phyloP scores from a whole-genome alignment of 53 echinoderm and acorn worm genomes.

The Echinometra lucunter region DNA sequence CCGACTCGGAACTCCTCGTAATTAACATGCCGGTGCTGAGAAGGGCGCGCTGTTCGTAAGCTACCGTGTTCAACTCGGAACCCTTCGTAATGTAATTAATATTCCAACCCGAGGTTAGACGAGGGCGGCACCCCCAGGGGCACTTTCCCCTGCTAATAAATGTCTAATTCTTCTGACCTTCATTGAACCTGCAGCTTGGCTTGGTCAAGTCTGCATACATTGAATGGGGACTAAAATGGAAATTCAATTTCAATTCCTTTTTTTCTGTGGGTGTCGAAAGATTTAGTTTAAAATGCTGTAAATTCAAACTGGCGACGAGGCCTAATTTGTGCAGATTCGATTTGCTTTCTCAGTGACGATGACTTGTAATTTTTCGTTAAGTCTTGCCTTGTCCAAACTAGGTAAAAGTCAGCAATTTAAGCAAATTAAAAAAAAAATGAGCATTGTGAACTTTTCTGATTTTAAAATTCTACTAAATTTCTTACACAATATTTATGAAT shows the following conservation, averaged over 20 bases:
- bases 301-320: conserved; percentile 35
- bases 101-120: conserved; percentile 22
- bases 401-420: background rate
- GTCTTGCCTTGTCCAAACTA: background rate
- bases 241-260: conserved; percentile 20
- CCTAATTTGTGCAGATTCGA: conserved; percentile 47
- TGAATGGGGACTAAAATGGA: background rate
- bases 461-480: background rate
- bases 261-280: background rate
- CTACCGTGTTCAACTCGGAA: conserved; percentile 41
- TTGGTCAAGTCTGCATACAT: background rate
- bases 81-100: conserved; percentile 46
- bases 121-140: conserved; percentile 29
- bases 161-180: conserved; percentile 27
- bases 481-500: background rate
- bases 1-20: conserved; percentile 37
- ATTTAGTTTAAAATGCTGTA: conserved; percentile 11
- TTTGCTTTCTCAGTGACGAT: conserved; percentile 18
- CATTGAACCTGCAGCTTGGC: conserved; percentile 4
- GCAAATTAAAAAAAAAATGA: background rate
- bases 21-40: too few species aligned
- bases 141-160: conserved; percentile 6
- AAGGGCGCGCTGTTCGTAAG: conserved; percentile 12
- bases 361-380: conserved; percentile 3
- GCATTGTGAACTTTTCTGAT: background rate